These are phyloP conservation scores for Diorhabda elongata DNA, from an alignment of 1,140 invertebrate species.

Conservation along the genomic window DNA sequence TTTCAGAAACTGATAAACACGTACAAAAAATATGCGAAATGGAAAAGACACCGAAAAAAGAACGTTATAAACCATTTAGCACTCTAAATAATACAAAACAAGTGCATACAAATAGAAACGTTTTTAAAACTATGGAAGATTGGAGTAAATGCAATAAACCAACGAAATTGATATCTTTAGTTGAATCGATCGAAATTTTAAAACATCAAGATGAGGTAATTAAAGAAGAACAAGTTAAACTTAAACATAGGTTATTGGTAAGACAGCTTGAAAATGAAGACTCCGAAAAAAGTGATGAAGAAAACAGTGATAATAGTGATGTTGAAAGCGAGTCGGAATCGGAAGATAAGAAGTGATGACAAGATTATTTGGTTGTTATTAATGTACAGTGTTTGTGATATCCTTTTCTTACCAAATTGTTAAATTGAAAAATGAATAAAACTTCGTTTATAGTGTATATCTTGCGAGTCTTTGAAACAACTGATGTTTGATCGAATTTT, in stretches of 20 bases:
- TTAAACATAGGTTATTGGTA: background rate
- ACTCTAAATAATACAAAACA: slow-evolving; percentile 14
- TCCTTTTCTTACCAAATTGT: too few relatives aligned
- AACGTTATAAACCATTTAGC: slow-evolving; percentile 16
- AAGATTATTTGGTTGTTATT: too few relatives aligned
- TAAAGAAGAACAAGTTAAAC: slow-evolving; percentile 8
- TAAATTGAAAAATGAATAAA: too few relatives aligned
- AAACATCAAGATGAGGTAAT: slow-evolving; percentile 17
- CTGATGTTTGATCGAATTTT: too few relatives aligned
- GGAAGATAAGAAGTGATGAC: background rate
- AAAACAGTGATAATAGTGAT: background rate
- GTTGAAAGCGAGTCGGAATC: background rate
- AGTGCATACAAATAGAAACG: slow-evolving; percentile 12
- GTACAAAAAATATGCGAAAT: slow-evolving; percentile 14
- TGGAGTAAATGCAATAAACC: slow-evolving; percentile 13
- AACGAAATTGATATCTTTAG: slow-evolving; percentile 15
- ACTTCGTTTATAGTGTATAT: too few relatives aligned
- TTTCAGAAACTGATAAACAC: slow-evolving; percentile 9
- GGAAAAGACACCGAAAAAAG: slow-evolving; percentile 13
- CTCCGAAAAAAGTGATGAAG: background rate
- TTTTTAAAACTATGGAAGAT: slow-evolving; percentile 20
- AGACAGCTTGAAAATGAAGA: background rate
- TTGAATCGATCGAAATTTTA: slow-evolving; percentile 14
- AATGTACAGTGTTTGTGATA: too few relatives aligned
- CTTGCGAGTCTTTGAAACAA: too few relatives aligned